Conservation (phyloP, 1,140 invertebrate species). For the Drosophila jambulina region DNA sequence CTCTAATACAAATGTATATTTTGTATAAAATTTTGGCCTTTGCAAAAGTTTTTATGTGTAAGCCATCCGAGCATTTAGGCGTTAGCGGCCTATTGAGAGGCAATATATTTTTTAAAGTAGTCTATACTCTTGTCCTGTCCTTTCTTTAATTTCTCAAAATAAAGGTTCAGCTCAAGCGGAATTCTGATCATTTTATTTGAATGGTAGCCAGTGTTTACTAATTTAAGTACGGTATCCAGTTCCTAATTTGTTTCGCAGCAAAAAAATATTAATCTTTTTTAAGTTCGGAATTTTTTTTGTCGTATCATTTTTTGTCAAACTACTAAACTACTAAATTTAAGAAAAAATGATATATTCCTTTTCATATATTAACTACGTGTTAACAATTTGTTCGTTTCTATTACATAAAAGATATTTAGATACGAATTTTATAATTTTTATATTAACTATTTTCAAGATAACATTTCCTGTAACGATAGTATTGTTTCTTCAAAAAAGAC, state of each 20-base stretch:
- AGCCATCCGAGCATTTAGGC: constrained; percentile 40
- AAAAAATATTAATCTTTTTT: no score
- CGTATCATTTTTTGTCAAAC: background rate
- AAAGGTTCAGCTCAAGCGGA: constrained; percentile 51
- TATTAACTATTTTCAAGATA: no score
- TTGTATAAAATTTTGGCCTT: constrained; percentile 56
- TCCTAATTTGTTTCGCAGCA: no score
- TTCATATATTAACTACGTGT: no score
- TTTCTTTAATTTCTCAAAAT: constrained; percentile 53
- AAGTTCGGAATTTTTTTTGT: no score
- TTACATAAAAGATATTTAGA: no score
- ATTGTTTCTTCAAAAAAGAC: background rate
- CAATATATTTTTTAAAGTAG: constrained; percentile 48
- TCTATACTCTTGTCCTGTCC: constrained; percentile 45
- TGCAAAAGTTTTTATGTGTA: constrained; percentile 53
- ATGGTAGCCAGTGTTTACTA: background rate
- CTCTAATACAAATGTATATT: constrained; percentile 46
- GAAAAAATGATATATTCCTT: background rate
- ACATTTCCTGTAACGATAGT: background rate
- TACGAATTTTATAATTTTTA: no score
- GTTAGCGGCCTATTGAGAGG: constrained; percentile 51
- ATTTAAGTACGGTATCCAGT: background rate
- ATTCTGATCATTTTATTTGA: background rate
- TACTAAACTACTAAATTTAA: background rate
- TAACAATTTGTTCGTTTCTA: no score